A percentile compares a stretch with the other conserved stretches of the same genome.
These are phyloP conservation scores for Leucoraja ocellata DNA, from an alignment of 2,797 vertebrate genomes.

Conservation along the genomic window DNA sequence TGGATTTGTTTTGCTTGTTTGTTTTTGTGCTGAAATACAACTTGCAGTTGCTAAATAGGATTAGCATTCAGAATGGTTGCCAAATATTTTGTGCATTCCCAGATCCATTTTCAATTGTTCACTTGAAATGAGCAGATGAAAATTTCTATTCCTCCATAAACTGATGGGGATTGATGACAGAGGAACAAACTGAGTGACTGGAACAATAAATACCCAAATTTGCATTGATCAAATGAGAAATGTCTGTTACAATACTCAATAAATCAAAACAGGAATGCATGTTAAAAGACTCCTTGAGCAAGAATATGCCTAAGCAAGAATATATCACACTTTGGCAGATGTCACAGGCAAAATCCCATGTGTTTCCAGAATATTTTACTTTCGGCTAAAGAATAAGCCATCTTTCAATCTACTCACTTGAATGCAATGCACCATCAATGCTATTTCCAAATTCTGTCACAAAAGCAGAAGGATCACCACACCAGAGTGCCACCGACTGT, in stretches of 20 bases:
- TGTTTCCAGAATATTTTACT: slow-evolving; percentile 1
- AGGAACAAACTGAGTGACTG: not conserved
- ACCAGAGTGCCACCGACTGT: not conserved
- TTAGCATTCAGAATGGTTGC: slow-evolving; percentile 3
- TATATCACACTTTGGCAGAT: not conserved
- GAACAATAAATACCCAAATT: not conserved
- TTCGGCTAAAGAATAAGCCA: not conserved
- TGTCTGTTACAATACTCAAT: slow-evolving; percentile 2
- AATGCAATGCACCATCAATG: not conserved
- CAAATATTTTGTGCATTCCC: not conserved
- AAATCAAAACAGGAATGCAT: not conserved
- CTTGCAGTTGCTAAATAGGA: slow-evolving; percentile 9
- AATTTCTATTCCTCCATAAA: slow-evolving; percentile 3
- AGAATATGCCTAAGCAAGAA: not conserved
- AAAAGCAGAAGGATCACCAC: not conserved
- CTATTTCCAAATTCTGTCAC: not conserved
- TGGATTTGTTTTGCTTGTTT: not conserved
- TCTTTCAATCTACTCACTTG: not conserved
- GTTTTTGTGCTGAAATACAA: not conserved
- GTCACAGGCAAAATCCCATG: not conserved
- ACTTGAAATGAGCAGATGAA: not conserved
- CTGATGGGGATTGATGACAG: not conserved
- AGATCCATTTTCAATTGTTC: not conserved
- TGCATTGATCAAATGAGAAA: slow-evolving; percentile 19
- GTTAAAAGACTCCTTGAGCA: slow-evolving; percentile 29